Conservation (phyloP, 2,888 invertebrate genomes). For the Drosophila mimetica region DNA sequence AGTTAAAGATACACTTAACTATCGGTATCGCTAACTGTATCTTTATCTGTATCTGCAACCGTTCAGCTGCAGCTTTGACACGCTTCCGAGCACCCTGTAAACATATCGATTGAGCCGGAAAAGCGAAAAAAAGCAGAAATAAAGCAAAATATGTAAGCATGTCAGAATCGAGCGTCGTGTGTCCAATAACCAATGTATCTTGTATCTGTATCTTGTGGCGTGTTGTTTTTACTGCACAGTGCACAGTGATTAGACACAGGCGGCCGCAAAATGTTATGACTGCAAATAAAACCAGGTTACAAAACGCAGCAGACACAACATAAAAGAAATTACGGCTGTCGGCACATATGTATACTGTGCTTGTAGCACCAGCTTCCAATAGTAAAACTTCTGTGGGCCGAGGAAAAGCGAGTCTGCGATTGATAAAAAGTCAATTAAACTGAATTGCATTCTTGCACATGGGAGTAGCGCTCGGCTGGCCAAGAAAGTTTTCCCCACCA, state of each 20-base stretch:
- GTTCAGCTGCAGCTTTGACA: slow-evolving; percentile 16
- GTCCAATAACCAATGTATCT: slow-evolving; percentile 75
- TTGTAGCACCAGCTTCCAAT: slow-evolving; percentile 43
- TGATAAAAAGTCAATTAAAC: slow-evolving; percentile 71
- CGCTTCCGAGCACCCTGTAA: slow-evolving; percentile 63
- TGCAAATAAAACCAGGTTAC: slow-evolving; percentile 77
- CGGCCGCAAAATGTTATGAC: slow-evolving; percentile 70
- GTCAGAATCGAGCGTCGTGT: slow-evolving; percentile 67
- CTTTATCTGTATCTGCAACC: slow-evolving; percentile 11
- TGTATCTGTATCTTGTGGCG: slow-evolving; percentile 59
- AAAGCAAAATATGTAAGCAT: slow-evolving; percentile 64
- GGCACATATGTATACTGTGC: slow-evolving; percentile 54
- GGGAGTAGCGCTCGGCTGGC: slow-evolving; percentile 5
- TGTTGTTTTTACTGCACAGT: slow-evolving; percentile 28
- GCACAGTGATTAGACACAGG: slow-evolving; percentile 70
- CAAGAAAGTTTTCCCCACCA: background rate
- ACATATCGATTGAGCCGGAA: slow-evolving; percentile 62
- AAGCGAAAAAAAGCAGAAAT: slow-evolving; percentile 20
- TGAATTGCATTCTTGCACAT: slow-evolving; percentile 35
- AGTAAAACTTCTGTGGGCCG: slow-evolving; percentile 36
- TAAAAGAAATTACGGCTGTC: slow-evolving; percentile 49
- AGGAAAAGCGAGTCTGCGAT: slow-evolving; percentile 69
- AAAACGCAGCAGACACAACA: slow-evolving; percentile 74
- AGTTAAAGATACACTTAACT: slow-evolving; percentile 36
- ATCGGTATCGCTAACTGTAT: slow-evolving; percentile 35